Conservation (phyloP, 2,113 vertebrate genomes). For the Pedionomus torquatus region DNA sequence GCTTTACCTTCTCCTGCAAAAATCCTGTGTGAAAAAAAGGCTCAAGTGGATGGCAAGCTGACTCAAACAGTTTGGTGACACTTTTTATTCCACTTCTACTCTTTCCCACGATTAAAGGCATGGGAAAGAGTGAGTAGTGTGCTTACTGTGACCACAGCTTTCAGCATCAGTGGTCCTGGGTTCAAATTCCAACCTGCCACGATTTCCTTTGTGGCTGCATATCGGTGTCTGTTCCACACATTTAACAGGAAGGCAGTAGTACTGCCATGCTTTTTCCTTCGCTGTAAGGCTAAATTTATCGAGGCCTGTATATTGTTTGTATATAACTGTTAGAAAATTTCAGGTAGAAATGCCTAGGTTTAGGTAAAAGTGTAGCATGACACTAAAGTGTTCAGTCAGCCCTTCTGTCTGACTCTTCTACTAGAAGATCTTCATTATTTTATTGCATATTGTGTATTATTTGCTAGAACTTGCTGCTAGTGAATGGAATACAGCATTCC, state of each 20-base stretch:
- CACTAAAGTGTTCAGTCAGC: background rate
- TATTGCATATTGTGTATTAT: fast-evolving
- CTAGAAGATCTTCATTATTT: background rate
- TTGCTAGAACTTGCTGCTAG: background rate
- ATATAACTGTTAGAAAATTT: background rate
- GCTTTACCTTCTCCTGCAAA: constrained; percentile 1
- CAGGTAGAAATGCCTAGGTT: background rate
- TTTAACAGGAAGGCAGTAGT: background rate
- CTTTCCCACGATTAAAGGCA: background rate
- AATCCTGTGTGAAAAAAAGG: background rate
- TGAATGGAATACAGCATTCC: background rate
- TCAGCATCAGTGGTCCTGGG: background rate
- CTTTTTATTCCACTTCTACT: background rate
- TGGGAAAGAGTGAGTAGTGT: background rate
- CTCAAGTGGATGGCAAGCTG: background rate
- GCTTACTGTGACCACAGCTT: background rate
- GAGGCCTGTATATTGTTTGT: background rate
- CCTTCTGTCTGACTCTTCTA: background rate
- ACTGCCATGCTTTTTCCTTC: background rate
- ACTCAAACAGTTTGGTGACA: background rate
- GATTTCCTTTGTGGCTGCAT: background rate
- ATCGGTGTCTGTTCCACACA: background rate
- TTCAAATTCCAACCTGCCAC: background rate
- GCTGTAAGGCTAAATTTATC: background rate
- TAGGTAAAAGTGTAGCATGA: background rate